Evolutionary conservation across 2,888 invertebrate species (phyloP).

Genomic region (Hipparchia sbordonii): DNA sequence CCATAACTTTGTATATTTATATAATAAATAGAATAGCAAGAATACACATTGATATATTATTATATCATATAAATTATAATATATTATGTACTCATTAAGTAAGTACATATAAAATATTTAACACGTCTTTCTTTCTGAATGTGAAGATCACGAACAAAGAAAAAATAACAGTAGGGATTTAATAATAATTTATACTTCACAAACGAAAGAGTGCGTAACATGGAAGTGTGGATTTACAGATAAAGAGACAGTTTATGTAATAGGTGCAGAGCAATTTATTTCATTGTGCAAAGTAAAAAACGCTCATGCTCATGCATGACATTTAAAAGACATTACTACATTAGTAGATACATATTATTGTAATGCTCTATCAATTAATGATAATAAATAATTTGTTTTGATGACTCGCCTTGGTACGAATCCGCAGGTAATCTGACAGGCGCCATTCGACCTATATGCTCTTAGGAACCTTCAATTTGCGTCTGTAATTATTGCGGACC

Average conservation of each 20-base stretch:
- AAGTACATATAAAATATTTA: neutral
- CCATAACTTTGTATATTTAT: too few species aligned
- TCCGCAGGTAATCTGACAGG: constrained; percentile 72
- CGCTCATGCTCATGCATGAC: neutral
- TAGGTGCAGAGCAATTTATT: neutral
- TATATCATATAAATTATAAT: too few species aligned
- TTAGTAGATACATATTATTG: neutral
- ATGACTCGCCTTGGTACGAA: constrained; percentile 59
- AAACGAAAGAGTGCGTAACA: too few species aligned
- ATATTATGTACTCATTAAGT: too few species aligned
- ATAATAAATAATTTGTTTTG: constrained; percentile 18
- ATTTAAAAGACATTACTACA: neutral
- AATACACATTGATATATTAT: too few species aligned
- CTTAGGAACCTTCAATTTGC: constrained; percentile 81
- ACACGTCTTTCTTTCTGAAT: neutral
- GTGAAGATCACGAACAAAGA: neutral
- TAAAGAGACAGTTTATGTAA: neutral
- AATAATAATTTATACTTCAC: too few species aligned
- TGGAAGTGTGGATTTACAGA: neutral
- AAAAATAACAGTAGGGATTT: neutral
- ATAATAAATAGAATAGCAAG: too few species aligned
- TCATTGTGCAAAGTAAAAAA: too few species aligned
- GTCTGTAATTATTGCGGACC: constrained; percentile 83
- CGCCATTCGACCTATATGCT: constrained; percentile 71
- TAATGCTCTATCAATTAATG: constrained; percentile 17